phyloP scores from a whole-genome alignment of 1,140 invertebrate genomes.

The Dinoponera quadriceps region DNA sequence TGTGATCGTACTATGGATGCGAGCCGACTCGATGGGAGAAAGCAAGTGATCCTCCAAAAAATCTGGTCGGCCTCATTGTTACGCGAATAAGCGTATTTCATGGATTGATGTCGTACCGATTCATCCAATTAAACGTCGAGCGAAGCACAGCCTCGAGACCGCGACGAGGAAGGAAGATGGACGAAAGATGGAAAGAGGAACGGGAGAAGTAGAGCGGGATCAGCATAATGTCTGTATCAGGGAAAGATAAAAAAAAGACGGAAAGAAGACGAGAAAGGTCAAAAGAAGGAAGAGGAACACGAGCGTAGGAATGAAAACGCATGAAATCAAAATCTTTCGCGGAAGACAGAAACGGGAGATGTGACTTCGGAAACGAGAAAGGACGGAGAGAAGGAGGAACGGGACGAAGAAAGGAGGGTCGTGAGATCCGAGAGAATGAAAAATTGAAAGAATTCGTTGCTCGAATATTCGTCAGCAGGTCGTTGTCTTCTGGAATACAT shows the following conservation, averaged over 20 bases:
- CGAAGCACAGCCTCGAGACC: background rate
- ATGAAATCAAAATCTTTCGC: slow-evolving; percentile 46
- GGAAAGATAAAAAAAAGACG: slow-evolving; percentile 54
- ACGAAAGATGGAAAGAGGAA: background rate
- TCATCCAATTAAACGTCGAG: slow-evolving; percentile 68
- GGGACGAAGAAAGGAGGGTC: background rate
- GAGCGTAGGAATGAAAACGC: background rate
- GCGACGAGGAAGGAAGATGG: background rate
- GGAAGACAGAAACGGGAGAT: slow-evolving; percentile 24
- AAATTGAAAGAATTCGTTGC: slow-evolving; percentile 75
- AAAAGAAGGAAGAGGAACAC: background rate
- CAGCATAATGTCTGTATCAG: slow-evolving; percentile 64
- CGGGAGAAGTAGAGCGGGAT: background rate
- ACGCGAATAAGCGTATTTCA: slow-evolving; percentile 29
- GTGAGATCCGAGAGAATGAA: slow-evolving; percentile 53
- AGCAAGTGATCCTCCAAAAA: slow-evolving; percentile 35
- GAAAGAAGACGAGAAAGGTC: slow-evolving; percentile 17
- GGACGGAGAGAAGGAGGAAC: background rate
- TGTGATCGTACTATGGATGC: background rate
- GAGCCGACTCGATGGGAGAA: background rate
- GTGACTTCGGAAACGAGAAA: slow-evolving; percentile 11
- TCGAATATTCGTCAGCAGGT: background rate
- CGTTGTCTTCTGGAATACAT: background rate
- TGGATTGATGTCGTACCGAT: slow-evolving; percentile 61
- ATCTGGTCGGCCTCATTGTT: slow-evolving; percentile 58